phyloP scores from a whole-genome alignment of 2,797 vertebrate species.

The Eurystomus glaucurus region DNA sequence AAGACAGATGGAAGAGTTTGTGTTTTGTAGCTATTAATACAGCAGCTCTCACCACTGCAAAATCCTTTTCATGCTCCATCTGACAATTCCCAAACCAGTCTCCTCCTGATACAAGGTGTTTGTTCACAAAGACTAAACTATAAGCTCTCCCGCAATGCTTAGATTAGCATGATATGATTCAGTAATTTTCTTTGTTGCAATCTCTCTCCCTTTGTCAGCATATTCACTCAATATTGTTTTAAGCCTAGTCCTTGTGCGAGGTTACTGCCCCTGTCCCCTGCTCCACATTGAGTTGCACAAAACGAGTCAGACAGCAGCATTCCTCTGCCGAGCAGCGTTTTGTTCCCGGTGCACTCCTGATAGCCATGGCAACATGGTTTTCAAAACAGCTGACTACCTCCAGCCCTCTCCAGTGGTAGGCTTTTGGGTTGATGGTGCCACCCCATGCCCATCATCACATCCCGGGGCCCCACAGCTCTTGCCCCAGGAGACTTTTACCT shows the following conservation, averaged over 20 bases:
- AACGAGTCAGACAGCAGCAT: neutral
- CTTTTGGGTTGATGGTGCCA: neutral
- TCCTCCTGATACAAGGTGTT: neutral
- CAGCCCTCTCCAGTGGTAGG: neutral
- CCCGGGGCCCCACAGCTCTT: rapidly evolving
- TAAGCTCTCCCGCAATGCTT: neutral
- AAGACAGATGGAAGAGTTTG: neutral
- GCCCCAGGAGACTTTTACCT: neutral
- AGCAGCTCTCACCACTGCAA: neutral
- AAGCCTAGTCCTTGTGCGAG: neutral
- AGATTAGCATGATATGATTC: neutral
- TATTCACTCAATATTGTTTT: neutral
- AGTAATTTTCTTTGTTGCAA: conserved; percentile 41
- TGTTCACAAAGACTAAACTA: neutral
- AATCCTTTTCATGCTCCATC: neutral
- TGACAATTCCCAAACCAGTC: neutral
- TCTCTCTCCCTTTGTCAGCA: conserved; percentile 29
- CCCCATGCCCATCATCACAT: rapidly evolving
- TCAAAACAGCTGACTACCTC: neutral
- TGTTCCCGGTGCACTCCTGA: neutral
- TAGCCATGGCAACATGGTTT: conserved; percentile 35
- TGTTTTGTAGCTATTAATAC: neutral
- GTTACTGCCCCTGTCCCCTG: neutral
- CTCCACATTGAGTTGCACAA: neutral
- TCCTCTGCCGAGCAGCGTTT: neutral